Evolutionary conservation across 2,888 invertebrate genomes (phyloP), one percentile per base, ranked within the genome.

Genomic region (Phalera bucephala): DNA sequence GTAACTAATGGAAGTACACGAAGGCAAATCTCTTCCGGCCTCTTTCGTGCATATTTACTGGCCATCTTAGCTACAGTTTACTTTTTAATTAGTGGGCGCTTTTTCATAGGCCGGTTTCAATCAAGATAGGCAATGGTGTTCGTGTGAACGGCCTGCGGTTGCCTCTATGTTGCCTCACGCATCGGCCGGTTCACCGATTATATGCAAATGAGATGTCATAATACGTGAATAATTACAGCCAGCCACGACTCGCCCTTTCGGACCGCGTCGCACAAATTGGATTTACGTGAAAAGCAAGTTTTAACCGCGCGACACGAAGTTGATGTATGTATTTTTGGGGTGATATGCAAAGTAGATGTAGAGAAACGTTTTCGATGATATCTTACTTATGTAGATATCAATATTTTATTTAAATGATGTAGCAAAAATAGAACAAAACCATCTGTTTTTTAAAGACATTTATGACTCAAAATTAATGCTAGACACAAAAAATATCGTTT

Each of bases 121-220:
- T 89, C 89, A 84, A 84, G 89, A 89, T 89, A 84, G 66, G 65
- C 52, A 43, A 44, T 49, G 45, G 66, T 51, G 70, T 82, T 84
- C 88, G 86, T 86, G 89, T 87, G 89, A 89, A 89, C 85, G 86
- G 86, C 89, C 85, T 81, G 75, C 78, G 71, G 66, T 74, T 61
- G 67, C 66, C 35, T 65, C 64, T 61, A 54, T 65, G 72, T 84
- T 83, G 72, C 86, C 85, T 85, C 87, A 88, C 87, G 87, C 84
- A 85, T 75, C 74, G 73, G 59, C 79, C 77, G 75, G 72, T 71
- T 75, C 65, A 70, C 68, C 88, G 89, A 88, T 89, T 89, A 89
- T 88, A 89, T 89, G 86, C 78, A 86, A 89, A 89, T 89, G 80
- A 77, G 83, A 88, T 87, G 89, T 89, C 89, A 89, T 89, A 89